Base-by-base conservation (phyloP, 2,888 invertebrate genomes). In the Hyposoter dolosus region DNA sequence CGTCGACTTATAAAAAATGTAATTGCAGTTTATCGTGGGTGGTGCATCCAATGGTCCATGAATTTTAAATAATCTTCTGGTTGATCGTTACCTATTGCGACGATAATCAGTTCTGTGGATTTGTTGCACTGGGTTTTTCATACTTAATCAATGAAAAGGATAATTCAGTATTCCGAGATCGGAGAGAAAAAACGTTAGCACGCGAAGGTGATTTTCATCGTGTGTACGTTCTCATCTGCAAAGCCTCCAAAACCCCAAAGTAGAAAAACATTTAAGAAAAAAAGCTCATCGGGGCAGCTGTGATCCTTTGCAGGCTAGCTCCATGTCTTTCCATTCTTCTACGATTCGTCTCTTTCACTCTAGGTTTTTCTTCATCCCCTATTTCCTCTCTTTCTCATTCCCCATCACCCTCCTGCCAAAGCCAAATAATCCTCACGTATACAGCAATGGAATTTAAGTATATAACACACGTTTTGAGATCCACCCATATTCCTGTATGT, bases 261-360 rank as follows among this genome's bases (percentile, higher is more conserved):
- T 82, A 82, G 85, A 88, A 88, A 91, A 91, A 90, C 88, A 87
- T 87, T 87, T 89, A 69, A 79, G 88, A 87, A 88, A 86, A 82
- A 87, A 86, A 87, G 88, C 87, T 84, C 88, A 90, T 89, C 89
- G 89, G 89, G 88, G 82, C 92, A 92, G 92, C 91, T 92, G 92
- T 85, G 90, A 88, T 90, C 89, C 87, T 86, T 89, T 85, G 72
- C 65, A 84, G 84, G 87, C 87, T 78, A 81, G 68, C 80, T 82
- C 77, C 82, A 80, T 85, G 80, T 85, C 84, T 87, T 81, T 85
- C 81, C 80, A 87, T 88, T 85, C 86, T 84, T 87, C 84, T 76
- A 74, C 75, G 81, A 85, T 74, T 78, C 74, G 65, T 77, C 83
- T 80, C 83, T 69, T 71, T 65, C 83, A 45, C 72, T 35, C 28